Percentiles rank a stretch among this genome's conserved stretches.
Evolutionary conservation across 2,888 invertebrate genomes (phyloP).

Genomic region (Drosophila pseudotakahashii): DNA sequence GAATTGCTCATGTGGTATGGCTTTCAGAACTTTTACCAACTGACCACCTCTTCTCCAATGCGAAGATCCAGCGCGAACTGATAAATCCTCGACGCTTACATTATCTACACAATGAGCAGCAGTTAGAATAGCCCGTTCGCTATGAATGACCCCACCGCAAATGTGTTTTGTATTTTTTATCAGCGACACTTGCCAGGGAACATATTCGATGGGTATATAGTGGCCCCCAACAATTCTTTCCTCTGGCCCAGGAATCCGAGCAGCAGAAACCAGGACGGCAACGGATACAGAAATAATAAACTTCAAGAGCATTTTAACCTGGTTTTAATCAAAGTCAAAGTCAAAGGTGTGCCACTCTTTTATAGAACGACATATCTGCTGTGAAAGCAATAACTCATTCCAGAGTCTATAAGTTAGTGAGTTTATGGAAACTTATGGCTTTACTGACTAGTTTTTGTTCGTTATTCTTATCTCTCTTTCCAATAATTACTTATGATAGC

Average conservation of each 20-base stretch:
- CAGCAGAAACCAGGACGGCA: not conserved
- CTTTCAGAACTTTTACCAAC: not conserved
- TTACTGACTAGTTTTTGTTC: not conserved
- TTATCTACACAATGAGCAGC: not conserved
- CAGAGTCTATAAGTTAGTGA: not conserved
- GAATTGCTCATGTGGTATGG: not conserved
- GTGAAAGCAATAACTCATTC: not conserved
- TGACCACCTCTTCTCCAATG: not conserved
- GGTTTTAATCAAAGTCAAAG: not conserved
- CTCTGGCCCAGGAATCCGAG: not conserved
- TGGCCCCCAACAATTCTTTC: slow-evolving; percentile 4
- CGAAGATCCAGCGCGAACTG: slow-evolving; percentile 6
- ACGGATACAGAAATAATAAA: not conserved
- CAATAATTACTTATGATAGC: too few species aligned
- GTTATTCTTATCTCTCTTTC: not conserved
- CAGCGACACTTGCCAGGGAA: slow-evolving; percentile 4
- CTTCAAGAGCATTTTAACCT: not conserved
- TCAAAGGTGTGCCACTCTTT: not conserved
- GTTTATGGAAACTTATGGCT: not conserved
- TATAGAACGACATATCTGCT: not conserved
- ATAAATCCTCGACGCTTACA: rapidly evolving
- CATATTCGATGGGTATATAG: not conserved
- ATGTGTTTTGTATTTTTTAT: rapidly evolving
- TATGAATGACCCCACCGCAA: not conserved
- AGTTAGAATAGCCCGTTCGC: not conserved